Evolutionary conservation across 2,113 vertebrate species (phyloP).

Genomic region (Forbesichthys papilliferus): DNA sequence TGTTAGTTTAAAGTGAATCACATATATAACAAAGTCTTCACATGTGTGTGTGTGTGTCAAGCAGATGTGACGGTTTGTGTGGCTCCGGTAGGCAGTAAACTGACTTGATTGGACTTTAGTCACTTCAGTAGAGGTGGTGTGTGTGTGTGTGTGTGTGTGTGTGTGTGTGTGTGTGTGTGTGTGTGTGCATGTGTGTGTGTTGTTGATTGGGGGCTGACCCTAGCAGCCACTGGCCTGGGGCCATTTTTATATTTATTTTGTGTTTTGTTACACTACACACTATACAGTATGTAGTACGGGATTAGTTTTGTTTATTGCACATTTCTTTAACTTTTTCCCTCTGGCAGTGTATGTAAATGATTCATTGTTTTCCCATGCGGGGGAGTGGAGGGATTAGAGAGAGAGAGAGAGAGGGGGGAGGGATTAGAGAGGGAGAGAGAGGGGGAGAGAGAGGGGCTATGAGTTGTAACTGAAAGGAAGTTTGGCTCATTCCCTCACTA

Average conservation of each 20-base stretch:
- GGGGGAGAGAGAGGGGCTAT: slow-evolving; percentile 2
- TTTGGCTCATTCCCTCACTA: slow-evolving; percentile 49
- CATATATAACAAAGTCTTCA: slow-evolving; percentile 37
- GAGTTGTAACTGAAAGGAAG: slow-evolving; percentile 51
- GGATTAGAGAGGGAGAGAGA: slow-evolving; percentile 12
- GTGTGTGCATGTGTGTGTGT: not conserved
- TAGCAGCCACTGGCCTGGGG: not conserved
- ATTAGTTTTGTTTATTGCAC: slow-evolving; percentile 9
- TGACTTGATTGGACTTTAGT: slow-evolving; percentile 14
- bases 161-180: not conserved
- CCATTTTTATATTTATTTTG: not conserved
- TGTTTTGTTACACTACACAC: no score
- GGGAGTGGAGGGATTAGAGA: not conserved
- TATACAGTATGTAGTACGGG: no score
- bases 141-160: slow-evolving; percentile 4
- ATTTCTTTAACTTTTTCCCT: slow-evolving; percentile 41
- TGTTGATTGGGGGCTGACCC: no score
- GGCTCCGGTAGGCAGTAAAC: slow-evolving; percentile 41
- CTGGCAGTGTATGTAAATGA: not conserved
- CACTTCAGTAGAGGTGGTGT: not conserved
- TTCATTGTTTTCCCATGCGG: not conserved
- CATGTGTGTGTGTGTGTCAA: slow-evolving; percentile 34
- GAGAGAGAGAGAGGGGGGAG: slow-evolving; percentile 2
- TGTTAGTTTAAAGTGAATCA: slow-evolving; percentile 31
- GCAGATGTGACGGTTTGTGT: slow-evolving; percentile 9